Evolutionary conservation across 2,888 invertebrate species (phyloP).

Genomic region (Synergus laeviventris): DNA sequence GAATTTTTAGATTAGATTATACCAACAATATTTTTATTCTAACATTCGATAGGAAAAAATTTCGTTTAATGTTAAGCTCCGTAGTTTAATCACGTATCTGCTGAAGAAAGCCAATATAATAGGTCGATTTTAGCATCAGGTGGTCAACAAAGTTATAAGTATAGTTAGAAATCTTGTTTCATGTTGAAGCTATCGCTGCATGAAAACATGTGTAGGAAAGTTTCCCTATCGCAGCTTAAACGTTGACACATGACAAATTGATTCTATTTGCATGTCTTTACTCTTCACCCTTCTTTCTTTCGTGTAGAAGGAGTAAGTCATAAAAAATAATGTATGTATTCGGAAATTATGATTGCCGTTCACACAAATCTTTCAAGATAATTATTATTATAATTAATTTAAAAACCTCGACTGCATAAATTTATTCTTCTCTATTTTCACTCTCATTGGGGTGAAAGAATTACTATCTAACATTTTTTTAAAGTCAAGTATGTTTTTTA

Average conservation of each 20-base stretch:
- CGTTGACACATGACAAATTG: slow-evolving; percentile 31
- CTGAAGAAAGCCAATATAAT: slow-evolving; percentile 20
- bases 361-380: background rate
- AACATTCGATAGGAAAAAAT: background rate
- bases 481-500: too few species aligned
- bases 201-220: background rate
- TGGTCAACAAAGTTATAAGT: slow-evolving; percentile 39
- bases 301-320: background rate
- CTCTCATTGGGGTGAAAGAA: too few species aligned
- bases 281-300: background rate
- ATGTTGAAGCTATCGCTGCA: background rate
- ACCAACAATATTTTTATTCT: too few species aligned
- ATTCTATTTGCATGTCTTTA: slow-evolving; percentile 20
- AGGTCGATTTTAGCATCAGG: slow-evolving; percentile 33
- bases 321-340: background rate
- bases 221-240: background rate
- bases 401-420: too few species aligned
- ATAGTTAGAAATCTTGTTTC: slow-evolving; percentile 28
- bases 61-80: slow-evolving; percentile 4
- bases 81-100: slow-evolving; percentile 14
- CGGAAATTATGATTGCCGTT: background rate
- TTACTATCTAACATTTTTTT: too few species aligned
- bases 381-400: too few species aligned
- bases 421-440: too few species aligned
- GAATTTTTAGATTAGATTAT: too few species aligned